phyloP scores from a whole-genome alignment of 2,888 invertebrate species.

The Tinea trinotella region DNA sequence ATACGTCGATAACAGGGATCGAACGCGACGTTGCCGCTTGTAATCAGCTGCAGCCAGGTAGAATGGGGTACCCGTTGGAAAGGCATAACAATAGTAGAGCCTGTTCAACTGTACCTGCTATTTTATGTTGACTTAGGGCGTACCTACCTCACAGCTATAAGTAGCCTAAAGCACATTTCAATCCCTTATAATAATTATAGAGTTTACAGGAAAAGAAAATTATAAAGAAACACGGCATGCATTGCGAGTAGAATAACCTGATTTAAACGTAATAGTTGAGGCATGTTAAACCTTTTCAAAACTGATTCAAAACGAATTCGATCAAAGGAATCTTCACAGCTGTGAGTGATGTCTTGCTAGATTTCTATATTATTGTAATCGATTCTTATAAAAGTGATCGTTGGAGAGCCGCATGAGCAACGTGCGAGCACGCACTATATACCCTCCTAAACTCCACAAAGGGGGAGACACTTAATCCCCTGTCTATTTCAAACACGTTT shows the following conservation, averaged over 20 bases:
- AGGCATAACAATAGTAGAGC: background rate
- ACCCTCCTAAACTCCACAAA: slow-evolving; percentile 31
- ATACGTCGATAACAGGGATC: background rate
- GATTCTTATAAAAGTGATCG: slow-evolving; percentile 59
- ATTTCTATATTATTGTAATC: slow-evolving; percentile 38
- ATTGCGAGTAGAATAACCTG: no score
- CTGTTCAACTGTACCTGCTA: slow-evolving; percentile 14
- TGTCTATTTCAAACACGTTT: slow-evolving; percentile 72
- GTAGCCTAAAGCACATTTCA: background rate
- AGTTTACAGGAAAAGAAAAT: background rate
- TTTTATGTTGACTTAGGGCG: slow-evolving; percentile 7
- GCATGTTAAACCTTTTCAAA: no score
- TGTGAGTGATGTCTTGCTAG: no score
- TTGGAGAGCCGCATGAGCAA: slow-evolving; percentile 39
- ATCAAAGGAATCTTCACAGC: no score
- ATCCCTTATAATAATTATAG: background rate
- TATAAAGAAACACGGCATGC: no score
- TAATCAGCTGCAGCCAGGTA: slow-evolving; percentile 7
- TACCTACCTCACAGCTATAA: background rate
- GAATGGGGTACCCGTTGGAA: background rate
- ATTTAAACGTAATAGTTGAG: no score
- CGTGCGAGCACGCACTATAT: slow-evolving; percentile 44
- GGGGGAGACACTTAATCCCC: slow-evolving; percentile 68
- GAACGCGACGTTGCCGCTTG: slow-evolving; percentile 11
- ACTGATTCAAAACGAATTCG: no score